Percentiles rank a stretch among this genome's conserved stretches.
These are phyloP conservation scores for Cinclus cinclus DNA, from an alignment of 2,113 vertebrate genomes.

Conservation along the genomic window DNA sequence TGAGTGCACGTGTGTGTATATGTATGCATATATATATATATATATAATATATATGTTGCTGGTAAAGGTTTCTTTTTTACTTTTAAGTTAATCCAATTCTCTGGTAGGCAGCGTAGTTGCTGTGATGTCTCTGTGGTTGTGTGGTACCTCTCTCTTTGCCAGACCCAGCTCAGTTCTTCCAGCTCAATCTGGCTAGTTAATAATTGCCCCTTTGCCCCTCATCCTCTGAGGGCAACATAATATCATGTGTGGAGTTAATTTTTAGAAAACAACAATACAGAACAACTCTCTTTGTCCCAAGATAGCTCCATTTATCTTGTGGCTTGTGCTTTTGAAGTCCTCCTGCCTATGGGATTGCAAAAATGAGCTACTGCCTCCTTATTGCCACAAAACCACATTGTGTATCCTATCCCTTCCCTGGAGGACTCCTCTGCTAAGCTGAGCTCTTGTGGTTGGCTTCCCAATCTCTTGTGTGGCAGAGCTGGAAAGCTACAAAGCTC, in stretches of 20 bases:
- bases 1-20: fast-evolving
- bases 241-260: constrained; percentile 47
- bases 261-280: neutral
- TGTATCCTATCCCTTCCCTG: constrained; percentile 21
- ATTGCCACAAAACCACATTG: constrained; percentile 50
- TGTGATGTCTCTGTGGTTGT: constrained; percentile 43
- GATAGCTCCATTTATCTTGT: constrained; percentile 64
- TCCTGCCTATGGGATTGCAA: constrained; percentile 34
- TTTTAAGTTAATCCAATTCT: constrained; percentile 42
- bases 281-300: constrained; percentile 45
- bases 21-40: fast-evolving
- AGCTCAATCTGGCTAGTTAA: constrained; percentile 43
- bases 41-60: neutral
- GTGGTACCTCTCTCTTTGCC: constrained; percentile 9
- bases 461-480: constrained; percentile 13
- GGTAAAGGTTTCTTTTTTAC: neutral
- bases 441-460: constrained; percentile 45
- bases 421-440: constrained; percentile 41
- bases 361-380: constrained; percentile 39
- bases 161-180: constrained; percentile 15
- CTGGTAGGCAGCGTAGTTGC: constrained; percentile 22
- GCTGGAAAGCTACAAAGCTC: constrained; percentile 29
- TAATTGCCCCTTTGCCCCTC: constrained; percentile 56
- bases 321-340: constrained; percentile 66
- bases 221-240: constrained; percentile 39